Evolutionary conservation across 2,888 invertebrate species (phyloP).

Genomic region (Hetaerina titia): DNA sequence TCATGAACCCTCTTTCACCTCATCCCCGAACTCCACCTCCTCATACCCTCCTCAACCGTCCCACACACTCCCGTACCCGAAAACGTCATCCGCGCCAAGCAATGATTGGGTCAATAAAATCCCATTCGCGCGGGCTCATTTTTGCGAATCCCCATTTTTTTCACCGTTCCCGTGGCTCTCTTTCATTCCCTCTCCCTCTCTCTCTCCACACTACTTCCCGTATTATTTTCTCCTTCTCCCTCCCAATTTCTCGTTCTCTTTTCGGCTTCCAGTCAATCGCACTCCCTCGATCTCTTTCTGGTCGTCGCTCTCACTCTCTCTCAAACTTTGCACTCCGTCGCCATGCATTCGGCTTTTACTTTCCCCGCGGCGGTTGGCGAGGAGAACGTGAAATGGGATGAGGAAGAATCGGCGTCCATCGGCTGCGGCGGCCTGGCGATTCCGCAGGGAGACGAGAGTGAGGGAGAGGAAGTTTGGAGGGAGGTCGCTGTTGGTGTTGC

Average conservation of each 20-base stretch:
- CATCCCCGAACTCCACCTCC: neutral
- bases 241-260: neutral
- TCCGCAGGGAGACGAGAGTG: too few relatives aligned
- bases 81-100: slow-evolving; percentile 7
- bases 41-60: neutral
- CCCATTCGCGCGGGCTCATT: slow-evolving; percentile 52
- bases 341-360: too few relatives aligned
- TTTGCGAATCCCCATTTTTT: neutral
- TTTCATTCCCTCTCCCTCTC: neutral
- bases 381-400: too few relatives aligned
- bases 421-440: too few relatives aligned
- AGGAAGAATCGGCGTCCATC: too few relatives aligned
- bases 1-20: neutral
- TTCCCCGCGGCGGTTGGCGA: too few relatives aligned
- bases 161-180: neutral
- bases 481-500: too few relatives aligned
- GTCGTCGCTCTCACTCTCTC: too few relatives aligned
- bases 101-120: slow-evolving; percentile 62
- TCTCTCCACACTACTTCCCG: neutral
- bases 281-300: too few relatives aligned
- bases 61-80: neutral
- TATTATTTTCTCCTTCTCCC: neutral
- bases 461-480: too few relatives aligned
- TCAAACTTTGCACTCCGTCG: too few relatives aligned
- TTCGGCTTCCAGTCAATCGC: too few relatives aligned